These are phyloP conservation scores for Ganaspis brasiliensis DNA, from an alignment of 2,888 invertebrate species.

Conservation along the genomic window DNA sequence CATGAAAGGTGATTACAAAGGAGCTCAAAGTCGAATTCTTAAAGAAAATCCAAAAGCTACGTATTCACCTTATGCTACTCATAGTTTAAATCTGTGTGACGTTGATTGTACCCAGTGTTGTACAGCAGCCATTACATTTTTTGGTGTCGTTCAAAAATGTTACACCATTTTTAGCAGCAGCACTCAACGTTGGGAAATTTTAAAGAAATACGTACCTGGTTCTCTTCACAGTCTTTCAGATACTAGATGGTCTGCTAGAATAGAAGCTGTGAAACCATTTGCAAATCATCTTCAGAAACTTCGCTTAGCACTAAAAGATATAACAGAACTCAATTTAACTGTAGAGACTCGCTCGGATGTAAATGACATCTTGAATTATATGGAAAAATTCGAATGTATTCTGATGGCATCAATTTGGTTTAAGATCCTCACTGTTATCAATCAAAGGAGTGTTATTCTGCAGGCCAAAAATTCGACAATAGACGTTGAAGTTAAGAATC, in stretches of 20 bases:
- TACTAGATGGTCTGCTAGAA: constrained; percentile 39
- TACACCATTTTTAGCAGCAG: constrained; percentile 31
- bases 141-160: constrained; percentile 29
- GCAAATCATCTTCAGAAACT: constrained; percentile 11
- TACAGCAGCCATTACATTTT: constrained; percentile 9
- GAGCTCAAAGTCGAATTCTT: constrained; percentile 5
- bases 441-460: not conserved
- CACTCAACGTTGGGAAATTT: constrained; percentile 23
- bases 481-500: constrained; percentile 23
- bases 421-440: constrained; percentile 25
- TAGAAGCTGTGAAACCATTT: constrained; percentile 25
- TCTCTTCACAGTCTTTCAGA: constrained; percentile 24
- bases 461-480: not conserved
- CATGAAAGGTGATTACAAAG: constrained; percentile 49
- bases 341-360: no score
- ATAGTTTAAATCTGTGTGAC: constrained; percentile 26
- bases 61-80: constrained; percentile 19
- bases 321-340: no score
- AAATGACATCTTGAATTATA: constrained; percentile 13
- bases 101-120: constrained; percentile 17
- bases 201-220: constrained; percentile 17
- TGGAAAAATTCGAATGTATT: constrained; percentile 29
- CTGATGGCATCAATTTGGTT: constrained; percentile 31
- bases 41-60: not conserved
- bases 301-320: no score